Conservation (phyloP, 2,797 vertebrate genomes). For the Alectoris magna region DNA sequence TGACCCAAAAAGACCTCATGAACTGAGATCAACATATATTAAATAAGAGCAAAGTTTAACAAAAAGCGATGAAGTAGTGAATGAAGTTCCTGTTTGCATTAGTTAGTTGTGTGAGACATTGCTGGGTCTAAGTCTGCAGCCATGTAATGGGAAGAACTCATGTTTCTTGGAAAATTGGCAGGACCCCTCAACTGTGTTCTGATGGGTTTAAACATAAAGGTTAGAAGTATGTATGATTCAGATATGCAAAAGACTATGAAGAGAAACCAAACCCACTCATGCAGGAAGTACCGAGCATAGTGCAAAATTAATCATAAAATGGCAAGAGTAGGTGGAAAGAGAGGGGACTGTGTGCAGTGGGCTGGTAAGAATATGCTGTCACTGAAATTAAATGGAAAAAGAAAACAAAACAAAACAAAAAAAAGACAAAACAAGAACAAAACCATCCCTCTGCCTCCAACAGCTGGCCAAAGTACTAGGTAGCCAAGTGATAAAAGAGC, state of each 20-base stretch:
- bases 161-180: background rate
- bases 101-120: background rate
- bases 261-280: background rate
- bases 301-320: background rate
- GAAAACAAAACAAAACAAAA: accelerated
- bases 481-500: background rate
- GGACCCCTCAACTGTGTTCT: background rate
- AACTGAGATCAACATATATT: too few species aligned
- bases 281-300: background rate
- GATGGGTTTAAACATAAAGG: background rate
- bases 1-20: background rate
- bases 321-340: background rate
- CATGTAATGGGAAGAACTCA: background rate
- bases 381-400: background rate
- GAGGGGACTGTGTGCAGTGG: background rate
- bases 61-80: background rate
- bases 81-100: background rate
- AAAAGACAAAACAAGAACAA: too few species aligned
- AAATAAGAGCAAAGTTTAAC: too few species aligned
- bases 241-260: background rate
- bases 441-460: background rate
- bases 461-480: background rate
- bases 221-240: accelerated
- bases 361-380: background rate
- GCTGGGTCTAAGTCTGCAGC: background rate